phyloP scores from a whole-genome alignment of 2,113 vertebrate species.

The Jacana jacana region DNA sequence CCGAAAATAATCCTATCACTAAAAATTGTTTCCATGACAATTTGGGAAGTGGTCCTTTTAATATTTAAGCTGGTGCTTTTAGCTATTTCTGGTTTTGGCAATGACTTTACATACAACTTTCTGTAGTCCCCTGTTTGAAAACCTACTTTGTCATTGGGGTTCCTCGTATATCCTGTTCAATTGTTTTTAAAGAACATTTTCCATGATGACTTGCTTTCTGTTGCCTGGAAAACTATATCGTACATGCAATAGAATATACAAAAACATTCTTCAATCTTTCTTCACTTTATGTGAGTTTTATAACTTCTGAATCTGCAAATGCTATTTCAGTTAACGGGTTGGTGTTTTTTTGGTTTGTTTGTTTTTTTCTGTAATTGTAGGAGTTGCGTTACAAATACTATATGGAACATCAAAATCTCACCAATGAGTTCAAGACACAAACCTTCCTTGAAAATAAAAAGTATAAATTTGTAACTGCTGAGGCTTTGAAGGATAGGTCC shows the following conservation, averaged over 20 bases:
- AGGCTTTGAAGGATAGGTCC: not conserved
- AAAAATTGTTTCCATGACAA: not conserved
- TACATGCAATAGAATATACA: not conserved
- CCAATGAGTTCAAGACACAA: not conserved
- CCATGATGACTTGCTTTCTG: not conserved
- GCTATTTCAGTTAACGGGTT: not conserved
- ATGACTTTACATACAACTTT: not conserved
- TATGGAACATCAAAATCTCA: not conserved
- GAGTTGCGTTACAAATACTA: slow-evolving; percentile 65
- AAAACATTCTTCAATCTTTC: not conserved
- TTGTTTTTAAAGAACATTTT: not conserved
- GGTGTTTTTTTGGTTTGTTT: too few species aligned
- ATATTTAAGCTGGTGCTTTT: not conserved
- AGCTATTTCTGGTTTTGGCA: not conserved
- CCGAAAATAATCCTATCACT: not conserved
- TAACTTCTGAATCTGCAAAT: not conserved
- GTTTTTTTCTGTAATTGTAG: slow-evolving; percentile 31
- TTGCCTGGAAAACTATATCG: not conserved
- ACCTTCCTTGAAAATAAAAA: slow-evolving; percentile 12
- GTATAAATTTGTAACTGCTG: not conserved
- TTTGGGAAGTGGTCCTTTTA: not conserved
- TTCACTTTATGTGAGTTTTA: not conserved
- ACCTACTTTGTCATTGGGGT: not conserved
- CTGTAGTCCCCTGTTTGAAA: not conserved
- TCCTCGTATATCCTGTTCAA: not conserved